These are phyloP conservation scores for Mesocricetus auratus DNA, from an alignment of 2,113 vertebrate genomes.

Conservation along the genomic window DNA sequence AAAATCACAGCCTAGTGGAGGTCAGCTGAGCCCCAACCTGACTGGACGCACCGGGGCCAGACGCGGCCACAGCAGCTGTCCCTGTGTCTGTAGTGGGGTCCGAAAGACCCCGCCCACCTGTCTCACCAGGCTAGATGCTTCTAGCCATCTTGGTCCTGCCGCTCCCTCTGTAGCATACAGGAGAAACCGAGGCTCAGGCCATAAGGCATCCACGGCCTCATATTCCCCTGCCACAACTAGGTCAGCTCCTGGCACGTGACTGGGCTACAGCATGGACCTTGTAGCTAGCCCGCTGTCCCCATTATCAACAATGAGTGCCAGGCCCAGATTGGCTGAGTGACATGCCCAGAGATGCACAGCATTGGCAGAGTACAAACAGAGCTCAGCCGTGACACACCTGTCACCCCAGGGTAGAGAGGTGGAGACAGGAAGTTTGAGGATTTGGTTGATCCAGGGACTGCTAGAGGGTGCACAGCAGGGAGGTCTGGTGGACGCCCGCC, in stretches of 20 bases:
- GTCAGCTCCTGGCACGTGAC: background rate
- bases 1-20: background rate
- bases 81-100: background rate
- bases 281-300: too few relatives aligned
- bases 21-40: background rate
- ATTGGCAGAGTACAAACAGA: rapidly evolving
- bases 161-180: too few relatives aligned
- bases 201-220: background rate
- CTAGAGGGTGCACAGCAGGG: background rate
- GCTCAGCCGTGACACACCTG: background rate
- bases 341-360: background rate
- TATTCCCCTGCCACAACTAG: background rate
- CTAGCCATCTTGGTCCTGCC: rapidly evolving
- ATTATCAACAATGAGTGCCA: background rate
- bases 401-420: background rate
- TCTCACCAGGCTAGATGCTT: rapidly evolving
- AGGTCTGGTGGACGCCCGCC: background rate
- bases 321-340: background rate
- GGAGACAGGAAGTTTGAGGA: background rate
- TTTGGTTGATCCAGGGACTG: background rate
- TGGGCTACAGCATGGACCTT: too few relatives aligned
- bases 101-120: background rate
- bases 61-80: background rate
- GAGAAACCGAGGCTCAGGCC: background rate
- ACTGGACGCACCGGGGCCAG: rapidly evolving